Conservation (phyloP, 2,888 invertebrate species). For the Eupithecia subfuscata region DNA sequence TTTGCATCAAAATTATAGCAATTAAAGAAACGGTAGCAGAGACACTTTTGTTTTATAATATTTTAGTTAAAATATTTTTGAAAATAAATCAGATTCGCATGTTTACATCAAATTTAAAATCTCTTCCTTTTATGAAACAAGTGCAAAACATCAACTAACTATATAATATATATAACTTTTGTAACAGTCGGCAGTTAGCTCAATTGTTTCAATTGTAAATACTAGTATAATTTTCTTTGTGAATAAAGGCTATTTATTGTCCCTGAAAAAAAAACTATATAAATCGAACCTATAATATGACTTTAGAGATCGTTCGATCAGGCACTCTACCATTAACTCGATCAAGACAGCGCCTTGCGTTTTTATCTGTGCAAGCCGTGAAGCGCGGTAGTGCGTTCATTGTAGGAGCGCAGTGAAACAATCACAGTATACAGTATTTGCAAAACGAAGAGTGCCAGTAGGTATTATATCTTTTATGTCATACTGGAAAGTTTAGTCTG, state of each 20-base stretch:
- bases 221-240: no score
- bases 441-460: no score
- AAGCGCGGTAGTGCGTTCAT: neutral
- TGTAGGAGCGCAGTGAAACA: slow-evolving; percentile 25
- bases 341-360: slow-evolving; percentile 50
- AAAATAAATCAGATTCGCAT: neutral
- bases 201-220: no score
- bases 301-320: neutral
- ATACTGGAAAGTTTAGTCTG: neutral
- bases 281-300: no score
- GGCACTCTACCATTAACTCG: neutral
- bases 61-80: neutral
- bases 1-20: neutral
- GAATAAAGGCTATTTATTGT: no score
- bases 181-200: no score
- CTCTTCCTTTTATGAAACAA: neutral
- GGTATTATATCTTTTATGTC: neutral
- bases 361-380: slow-evolving; percentile 50
- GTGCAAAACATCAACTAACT: neutral
- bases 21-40: neutral
- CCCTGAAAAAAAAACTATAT: no score
- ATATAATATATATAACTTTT: no score
- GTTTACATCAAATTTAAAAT: neutral
- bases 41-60: neutral
- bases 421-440: neutral